phyloP scores from a whole-genome alignment of 2,888 invertebrate genomes.

The Caenorhabditis doughertyi region DNA sequence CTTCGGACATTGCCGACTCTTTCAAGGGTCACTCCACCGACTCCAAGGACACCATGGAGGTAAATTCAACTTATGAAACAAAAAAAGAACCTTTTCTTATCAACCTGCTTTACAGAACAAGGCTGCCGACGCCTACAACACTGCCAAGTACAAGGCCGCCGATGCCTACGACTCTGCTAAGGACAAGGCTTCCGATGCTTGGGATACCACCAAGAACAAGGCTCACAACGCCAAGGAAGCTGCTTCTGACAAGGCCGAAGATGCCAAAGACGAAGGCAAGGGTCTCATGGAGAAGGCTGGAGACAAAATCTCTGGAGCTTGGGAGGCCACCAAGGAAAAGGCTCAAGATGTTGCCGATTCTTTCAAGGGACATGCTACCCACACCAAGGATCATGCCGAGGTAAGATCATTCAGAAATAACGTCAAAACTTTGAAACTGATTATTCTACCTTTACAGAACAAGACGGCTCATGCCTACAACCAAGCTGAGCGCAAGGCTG shows the following conservation, averaged over 20 bases:
- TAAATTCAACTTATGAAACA: background rate
- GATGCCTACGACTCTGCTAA: conserved; percentile 8
- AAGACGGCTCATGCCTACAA: conserved; percentile 34
- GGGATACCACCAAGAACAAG: conserved; percentile 32
- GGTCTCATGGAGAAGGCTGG: conserved; percentile 13
- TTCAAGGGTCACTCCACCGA: conserved; percentile 42
- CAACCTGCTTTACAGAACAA: no score
- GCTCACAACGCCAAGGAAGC: conserved; percentile 5
- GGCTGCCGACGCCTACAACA: conserved; percentile 40
- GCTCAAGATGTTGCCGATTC: conserved; percentile 40
- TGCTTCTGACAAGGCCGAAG: conserved; percentile 7
- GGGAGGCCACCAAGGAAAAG: conserved; percentile 13
- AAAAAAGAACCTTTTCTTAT: background rate
- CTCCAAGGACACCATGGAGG: conserved; percentile 31
- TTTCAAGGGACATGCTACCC: conserved; percentile 27
- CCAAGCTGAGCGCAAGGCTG: conserved; percentile 25
- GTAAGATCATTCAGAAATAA: background rate
- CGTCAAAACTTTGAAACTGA: background rate
- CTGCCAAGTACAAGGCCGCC: conserved; percentile 37
- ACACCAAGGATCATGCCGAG: conserved; percentile 7
- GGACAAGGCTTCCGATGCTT: conserved; percentile 22
- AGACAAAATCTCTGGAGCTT: conserved; percentile 46
- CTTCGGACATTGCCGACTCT: conserved; percentile 24
- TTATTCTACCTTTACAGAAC: conserved; percentile 10
- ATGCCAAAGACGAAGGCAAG: conserved; percentile 10